phyloP scores from a whole-genome alignment of 2,888 invertebrate species.

The Dryobotodes eremita region DNA sequence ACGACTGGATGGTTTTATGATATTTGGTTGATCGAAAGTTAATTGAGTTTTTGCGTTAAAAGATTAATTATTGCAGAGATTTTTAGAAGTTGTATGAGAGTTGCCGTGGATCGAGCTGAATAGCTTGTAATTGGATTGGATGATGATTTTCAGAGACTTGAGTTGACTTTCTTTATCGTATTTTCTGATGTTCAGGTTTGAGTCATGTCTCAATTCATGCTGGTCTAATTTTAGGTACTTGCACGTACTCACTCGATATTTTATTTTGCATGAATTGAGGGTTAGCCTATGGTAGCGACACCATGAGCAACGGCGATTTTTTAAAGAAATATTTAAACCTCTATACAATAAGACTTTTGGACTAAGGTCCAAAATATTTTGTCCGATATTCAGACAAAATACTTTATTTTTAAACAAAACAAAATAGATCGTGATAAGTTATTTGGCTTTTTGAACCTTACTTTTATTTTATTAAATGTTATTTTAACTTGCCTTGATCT shows the following conservation, averaged over 20 bases:
- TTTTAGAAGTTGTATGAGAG: not conserved
- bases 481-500: not conserved
- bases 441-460: not conserved
- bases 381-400: not conserved
- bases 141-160: not conserved
- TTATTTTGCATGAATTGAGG: not conserved
- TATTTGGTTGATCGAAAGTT: conserved; percentile 30
- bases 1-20: conserved; percentile 43
- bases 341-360: not conserved
- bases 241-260: not conserved
- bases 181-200: not conserved
- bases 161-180: not conserved
- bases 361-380: not conserved
- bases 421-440: not conserved
- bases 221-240: not conserved
- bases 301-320: too few relatives aligned
- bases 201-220: not conserved
- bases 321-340: not conserved
- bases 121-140: not conserved
- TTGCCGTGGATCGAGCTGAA: not conserved
- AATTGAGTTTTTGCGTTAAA: conserved; percentile 45
- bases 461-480: not conserved
- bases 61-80: not conserved
- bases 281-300: not conserved
- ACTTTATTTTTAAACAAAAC: not conserved